phyloP scores from a whole-genome alignment of 2,113 vertebrate genomes.

The Thymallus thymallus region DNA sequence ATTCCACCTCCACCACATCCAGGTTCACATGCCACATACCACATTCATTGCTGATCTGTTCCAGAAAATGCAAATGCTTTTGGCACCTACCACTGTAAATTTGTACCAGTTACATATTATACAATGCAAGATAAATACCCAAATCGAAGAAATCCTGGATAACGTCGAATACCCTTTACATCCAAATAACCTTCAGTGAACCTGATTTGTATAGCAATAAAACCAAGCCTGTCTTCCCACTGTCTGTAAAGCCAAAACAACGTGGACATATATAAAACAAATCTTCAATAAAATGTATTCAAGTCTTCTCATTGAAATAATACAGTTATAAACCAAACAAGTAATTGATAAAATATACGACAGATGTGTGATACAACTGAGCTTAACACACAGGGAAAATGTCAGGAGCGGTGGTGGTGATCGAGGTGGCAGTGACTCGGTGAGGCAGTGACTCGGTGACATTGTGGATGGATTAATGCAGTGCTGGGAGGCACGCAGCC shows the following conservation, averaged over 20 bases:
- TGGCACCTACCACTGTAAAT: too few species aligned
- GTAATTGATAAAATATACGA: neutral
- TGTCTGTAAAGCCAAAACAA: neutral
- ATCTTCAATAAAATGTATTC: neutral
- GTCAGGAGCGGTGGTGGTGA: slow-evolving; percentile 42
- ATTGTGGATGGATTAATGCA: slow-evolving; percentile 58
- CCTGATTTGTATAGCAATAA: neutral
- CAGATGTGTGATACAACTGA: slow-evolving; percentile 40
- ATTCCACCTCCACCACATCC: too few species aligned
- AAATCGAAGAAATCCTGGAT: neutral
- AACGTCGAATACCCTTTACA: neutral
- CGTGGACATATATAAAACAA: neutral
- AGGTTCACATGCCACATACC: too few species aligned
- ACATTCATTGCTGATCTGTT: too few species aligned
- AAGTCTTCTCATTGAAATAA: neutral
- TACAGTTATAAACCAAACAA: neutral
- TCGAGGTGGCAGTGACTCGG: too few species aligned
- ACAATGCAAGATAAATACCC: neutral
- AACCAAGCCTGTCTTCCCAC: too few species aligned
- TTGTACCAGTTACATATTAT: neutral
- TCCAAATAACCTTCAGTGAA: neutral
- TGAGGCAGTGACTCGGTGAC: slow-evolving; percentile 22
- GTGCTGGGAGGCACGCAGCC: slow-evolving; percentile 51
- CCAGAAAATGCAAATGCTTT: too few species aligned
- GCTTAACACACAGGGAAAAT: slow-evolving; percentile 35